Percentiles rank a stretch among this genome's conserved stretches.
Evolutionary conservation across 2,888 invertebrate genomes (phyloP).

Genomic region (Apodemia mormo): DNA sequence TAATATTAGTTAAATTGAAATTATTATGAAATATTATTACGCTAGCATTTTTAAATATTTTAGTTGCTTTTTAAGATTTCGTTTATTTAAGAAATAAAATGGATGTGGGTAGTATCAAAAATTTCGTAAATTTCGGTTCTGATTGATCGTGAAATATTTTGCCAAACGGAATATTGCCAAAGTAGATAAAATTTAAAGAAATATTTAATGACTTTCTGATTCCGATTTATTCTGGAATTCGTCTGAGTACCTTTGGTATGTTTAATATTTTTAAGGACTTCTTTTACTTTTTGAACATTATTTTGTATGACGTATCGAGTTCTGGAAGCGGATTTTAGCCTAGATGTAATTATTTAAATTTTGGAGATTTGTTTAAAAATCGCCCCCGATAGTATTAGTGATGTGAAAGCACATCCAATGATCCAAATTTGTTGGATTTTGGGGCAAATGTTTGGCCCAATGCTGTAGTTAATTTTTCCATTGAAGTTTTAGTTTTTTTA

Average conservation of each 20-base stretch:
- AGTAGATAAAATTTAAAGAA: too few relatives aligned
- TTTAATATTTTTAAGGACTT: neutral
- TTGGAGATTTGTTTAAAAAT: slow-evolving; percentile 26
- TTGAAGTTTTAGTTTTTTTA: neutral
- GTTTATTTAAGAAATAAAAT: too few relatives aligned
- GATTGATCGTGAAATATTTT: too few relatives aligned
- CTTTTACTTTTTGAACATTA: neutral
- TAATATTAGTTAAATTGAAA: too few relatives aligned
- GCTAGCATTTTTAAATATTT: too few relatives aligned
- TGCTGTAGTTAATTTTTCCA: neutral
- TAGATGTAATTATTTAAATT: slow-evolving; percentile 13
- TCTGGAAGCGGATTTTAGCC: neutral
- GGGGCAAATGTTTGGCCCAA: slow-evolving; percentile 6
- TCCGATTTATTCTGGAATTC: neutral
- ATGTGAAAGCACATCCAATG: slow-evolving; percentile 1
- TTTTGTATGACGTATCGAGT: slow-evolving; percentile 2
- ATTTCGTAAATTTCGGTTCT: too few relatives aligned
- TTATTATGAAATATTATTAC: too few relatives aligned
- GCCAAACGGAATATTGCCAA: too few relatives aligned
- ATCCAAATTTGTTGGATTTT: slow-evolving; percentile 19
- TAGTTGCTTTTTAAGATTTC: too few relatives aligned
- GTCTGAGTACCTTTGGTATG: neutral
- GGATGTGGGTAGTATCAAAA: too few relatives aligned
- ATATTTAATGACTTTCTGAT: too few relatives aligned
- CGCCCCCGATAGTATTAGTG: slow-evolving; percentile 25